Evolutionary conservation across 1,140 invertebrate species (phyloP), one percentile per base, ranked within the genome.

Genomic region (Cotesia glomerata): DNA sequence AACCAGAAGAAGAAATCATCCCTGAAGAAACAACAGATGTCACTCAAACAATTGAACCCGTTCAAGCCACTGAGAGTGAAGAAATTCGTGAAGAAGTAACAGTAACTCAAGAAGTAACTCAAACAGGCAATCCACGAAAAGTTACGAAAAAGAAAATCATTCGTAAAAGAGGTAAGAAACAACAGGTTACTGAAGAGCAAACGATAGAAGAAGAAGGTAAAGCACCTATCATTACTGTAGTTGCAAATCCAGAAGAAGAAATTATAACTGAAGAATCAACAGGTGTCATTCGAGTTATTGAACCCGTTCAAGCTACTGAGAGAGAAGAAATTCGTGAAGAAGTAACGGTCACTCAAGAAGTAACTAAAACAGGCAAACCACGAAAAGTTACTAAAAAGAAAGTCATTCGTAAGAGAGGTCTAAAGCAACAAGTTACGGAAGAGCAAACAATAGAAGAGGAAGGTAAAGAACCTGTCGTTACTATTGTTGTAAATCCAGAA

Each of bases 361-460:
- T 45, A 32, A 67, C 58, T 9, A 4, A 11, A 18, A 36, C 18
- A 39, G 64, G 64, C 11, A 72, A 75, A 36, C 65, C 70, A 0
- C 49, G 65, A 8, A 76, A 74, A 39, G 67, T 66, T 11, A 54
- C 36, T 26, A 74, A 63, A 18, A 59, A 61, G 56, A 71, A 54
- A 26, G 35, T 18, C 32, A 73, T 54, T 62, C 73, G 26, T 26
- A 59, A 13, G 67, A 76, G 74, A 35, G 58, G 73, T 16, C 63
- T 74, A 59, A 73, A 77, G 35, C 75, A 79, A 59, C 73, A 79
- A 13, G 70, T 77, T 81, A 83, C 81, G n/a, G 83, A 84, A 52
- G 80, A 87, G 65, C 74, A 78, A 69, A 79, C 80, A 58, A 76
- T 86, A 32, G 82, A 86, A 75, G 84, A 87, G 77, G 84, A 86